phyloP scores from a whole-genome alignment of 2,797 vertebrate species.

The Dendrocincla fuliginosa region DNA sequence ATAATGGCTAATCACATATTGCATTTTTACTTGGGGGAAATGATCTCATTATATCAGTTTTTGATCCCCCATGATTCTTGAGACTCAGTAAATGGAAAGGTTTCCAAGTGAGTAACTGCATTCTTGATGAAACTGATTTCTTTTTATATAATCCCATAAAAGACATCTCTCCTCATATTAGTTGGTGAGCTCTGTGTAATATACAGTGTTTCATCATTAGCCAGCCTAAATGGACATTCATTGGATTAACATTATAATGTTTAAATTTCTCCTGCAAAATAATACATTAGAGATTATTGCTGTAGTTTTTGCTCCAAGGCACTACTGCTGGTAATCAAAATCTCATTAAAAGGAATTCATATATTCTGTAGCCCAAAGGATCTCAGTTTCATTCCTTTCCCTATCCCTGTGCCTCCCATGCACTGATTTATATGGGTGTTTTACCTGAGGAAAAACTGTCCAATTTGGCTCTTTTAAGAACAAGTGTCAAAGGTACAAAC shows the following conservation, averaged over 20 bases:
- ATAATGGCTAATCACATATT: slow-evolving; percentile 54
- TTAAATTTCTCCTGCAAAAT: slow-evolving; percentile 49
- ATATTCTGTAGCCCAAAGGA: slow-evolving; percentile 41
- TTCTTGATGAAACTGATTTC: slow-evolving; percentile 44
- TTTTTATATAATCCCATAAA: slow-evolving; percentile 57
- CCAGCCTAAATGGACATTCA: slow-evolving; percentile 45
- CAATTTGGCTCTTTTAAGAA: background rate
- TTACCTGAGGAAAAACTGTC: background rate
- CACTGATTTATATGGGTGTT: slow-evolving; percentile 11
- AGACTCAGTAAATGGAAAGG: slow-evolving; percentile 12
- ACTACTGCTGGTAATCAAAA: slow-evolving; percentile 58
- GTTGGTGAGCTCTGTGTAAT: slow-evolving; percentile 30
- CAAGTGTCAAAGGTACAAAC: background rate
- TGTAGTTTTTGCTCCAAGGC: slow-evolving; percentile 41
- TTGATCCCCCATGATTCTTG: slow-evolving; percentile 31
- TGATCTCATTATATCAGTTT: slow-evolving; percentile 50
- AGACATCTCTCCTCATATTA: background rate
- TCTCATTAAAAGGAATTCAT: slow-evolving; percentile 63
- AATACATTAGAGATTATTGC: slow-evolving; percentile 33
- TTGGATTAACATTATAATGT: slow-evolving; percentile 50
- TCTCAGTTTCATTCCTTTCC: background rate
- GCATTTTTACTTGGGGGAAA: slow-evolving; percentile 35
- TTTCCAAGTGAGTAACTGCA: slow-evolving; percentile 43
- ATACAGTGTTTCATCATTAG: slow-evolving; percentile 39
- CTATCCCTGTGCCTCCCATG: background rate